phyloP scores from a whole-genome alignment of 2,113 vertebrate genomes.

The Hirundichthys speculiger region DNA sequence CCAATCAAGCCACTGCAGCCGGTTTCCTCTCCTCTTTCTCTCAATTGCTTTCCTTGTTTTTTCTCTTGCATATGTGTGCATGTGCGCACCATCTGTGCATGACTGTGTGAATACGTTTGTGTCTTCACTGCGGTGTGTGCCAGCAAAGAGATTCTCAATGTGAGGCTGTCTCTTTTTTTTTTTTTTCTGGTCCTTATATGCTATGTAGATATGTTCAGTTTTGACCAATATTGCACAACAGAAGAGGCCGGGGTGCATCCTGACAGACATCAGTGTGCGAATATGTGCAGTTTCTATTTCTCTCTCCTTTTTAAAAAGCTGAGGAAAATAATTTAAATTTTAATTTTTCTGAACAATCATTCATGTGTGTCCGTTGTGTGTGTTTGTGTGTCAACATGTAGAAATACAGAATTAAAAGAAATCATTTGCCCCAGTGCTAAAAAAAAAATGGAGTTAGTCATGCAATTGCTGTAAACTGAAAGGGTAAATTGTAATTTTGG shows the following conservation, averaged over 20 bases:
- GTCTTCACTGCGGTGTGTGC: conserved; percentile 23
- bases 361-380: too few species aligned
- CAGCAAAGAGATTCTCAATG: conserved; percentile 11
- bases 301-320: not conserved
- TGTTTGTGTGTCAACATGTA: too few species aligned
- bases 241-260: not conserved
- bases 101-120: conserved; percentile 31
- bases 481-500: too few species aligned
- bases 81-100: conserved; percentile 55
- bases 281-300: not conserved
- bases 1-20: conserved; percentile 42
- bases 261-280: not conserved
- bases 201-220: not conserved
- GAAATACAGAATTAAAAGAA: too few species aligned
- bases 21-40: conserved; percentile 34
- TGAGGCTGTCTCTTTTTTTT: conserved; percentile 12
- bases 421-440: too few species aligned
- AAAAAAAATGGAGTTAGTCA: too few species aligned
- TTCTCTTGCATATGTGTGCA: conserved; percentile 21
- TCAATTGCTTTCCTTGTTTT: conserved; percentile 11
- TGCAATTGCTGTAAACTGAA: too few species aligned
- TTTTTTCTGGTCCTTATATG: not conserved
- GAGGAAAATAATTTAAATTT: not conserved
- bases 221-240: not conserved
- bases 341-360: too few species aligned